Evolutionary conservation across 2,797 vertebrate species (phyloP), one percentile per base, ranked within the genome.

Genomic region (Graptemys geographica): DNA sequence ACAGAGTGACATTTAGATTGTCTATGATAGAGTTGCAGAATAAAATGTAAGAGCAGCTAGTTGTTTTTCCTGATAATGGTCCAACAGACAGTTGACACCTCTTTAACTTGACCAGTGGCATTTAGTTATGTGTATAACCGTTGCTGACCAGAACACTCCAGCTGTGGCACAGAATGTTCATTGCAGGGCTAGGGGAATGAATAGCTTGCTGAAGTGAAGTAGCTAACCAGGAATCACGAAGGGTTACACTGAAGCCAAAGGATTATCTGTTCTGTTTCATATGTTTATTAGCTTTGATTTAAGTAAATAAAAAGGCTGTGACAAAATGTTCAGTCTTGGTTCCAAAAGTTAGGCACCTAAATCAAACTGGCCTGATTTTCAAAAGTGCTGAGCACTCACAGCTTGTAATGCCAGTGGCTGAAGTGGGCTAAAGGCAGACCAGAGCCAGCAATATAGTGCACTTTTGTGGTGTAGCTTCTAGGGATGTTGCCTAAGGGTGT

Each of bases 21-120:
- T 94, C 89, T 96, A 59, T 92, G 79, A 79, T 93, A 81, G 94
- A 91, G 56, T 7, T 92, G 83, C 92, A 55, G 76, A 92, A 89
- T 89, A 95, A 92, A 94, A 89, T 96, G 81, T 84, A 31, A 47
- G 93, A 72, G 74, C 86, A 94, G 81, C 90, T 52, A 95, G 95
- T 94, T 96, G 84, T 94, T 96, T 41, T 72, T 97, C 95, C 84
- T 96, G 93, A 96, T 95, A 91, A 96, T 95, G 89, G 62, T 93
- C 96, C 96, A 96, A 21, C 79, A 94, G 96, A 96, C 89, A 97
- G 18, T 95, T 96, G 97, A 96, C 89, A 96, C 96, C 93, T 96
- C 90, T 95, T 96, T 92, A 96, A 86, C 83, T 95, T 96, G 96
- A 89, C 93, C 96, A 88, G 86, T 93, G 95, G 97, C 96, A 86